Evolutionary conservation across 2,113 vertebrate species (phyloP), one percentile per base, ranked within the genome.

Genomic region (Alectura lathami): DNA sequence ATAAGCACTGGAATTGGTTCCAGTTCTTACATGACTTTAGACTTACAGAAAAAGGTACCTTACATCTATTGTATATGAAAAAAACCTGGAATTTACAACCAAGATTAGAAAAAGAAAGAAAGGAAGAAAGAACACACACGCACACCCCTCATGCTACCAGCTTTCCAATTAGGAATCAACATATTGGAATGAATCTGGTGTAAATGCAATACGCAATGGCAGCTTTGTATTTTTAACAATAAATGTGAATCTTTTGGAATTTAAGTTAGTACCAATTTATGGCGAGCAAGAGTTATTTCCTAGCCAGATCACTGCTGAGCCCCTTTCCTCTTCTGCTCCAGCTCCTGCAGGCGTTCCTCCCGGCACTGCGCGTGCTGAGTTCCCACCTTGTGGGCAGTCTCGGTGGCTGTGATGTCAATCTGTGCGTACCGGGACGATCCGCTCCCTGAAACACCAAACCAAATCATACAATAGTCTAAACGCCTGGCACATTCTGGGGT

Each of bases 381-480:
- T 24, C 98, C 98, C 70, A 98, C 98, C 42, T 98, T 98, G 88
- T 98, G 98, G 21, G 98, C 98, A 0, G 98, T 98, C 97, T 98
- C 98, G 0, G 98, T 99, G 85, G 99, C 98, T 7, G 88, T 32
- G 10, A 98, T 97, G 97, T 99, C 97, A 7, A 98, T 99, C 95
- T 98, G 99, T 24, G 98, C 98, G 0, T 98, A 98, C 20, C 97
- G 97, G 32, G 98, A 98, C 24, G 98, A 92, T 11, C 97, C 95
- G 2, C 96, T 94, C 56, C 98, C 98, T 99, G 93, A 9, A 95
- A 95, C 43, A 83, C 32, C 88, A 89, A 56, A 53, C 20, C 21
- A 68, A 45, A 20, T 3, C 48, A 64, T 32, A 6, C 77, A 1
- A 87, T 29, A 53, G 1, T 6, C 30, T 22, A 1, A 8, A 56